Evolutionary conservation across 2,797 vertebrate species (phyloP).

Genomic region (Ciconia nigra): DNA sequence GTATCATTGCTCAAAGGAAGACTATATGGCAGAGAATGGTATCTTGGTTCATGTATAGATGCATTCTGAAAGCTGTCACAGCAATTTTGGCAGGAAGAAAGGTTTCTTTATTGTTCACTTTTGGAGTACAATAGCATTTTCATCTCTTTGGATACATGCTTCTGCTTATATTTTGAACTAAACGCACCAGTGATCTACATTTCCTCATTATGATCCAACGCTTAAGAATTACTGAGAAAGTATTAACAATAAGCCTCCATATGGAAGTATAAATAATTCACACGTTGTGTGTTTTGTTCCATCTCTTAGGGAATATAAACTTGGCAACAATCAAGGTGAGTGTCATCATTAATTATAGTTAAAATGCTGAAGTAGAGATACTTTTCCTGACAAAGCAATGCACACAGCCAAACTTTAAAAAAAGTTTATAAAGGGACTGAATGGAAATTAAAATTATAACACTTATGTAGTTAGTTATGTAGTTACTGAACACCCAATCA

Average conservation of each 20-base stretch:
- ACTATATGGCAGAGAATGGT: background rate
- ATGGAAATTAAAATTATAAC: slow-evolving; percentile 11
- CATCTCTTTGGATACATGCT: background rate
- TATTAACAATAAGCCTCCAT: slow-evolving; percentile 39
- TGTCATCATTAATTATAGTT: slow-evolving; percentile 6
- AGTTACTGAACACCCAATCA: background rate
- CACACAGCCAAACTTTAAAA: background rate
- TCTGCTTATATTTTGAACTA: slow-evolving; percentile 19
- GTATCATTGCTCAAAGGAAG: background rate
- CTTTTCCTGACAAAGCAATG: slow-evolving; percentile 18
- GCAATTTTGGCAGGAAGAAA: slow-evolving; percentile 16
- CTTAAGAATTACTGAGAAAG: slow-evolving; percentile 40
- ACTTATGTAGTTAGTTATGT: background rate
- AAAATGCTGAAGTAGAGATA: slow-evolving; percentile 14
- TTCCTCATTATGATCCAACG: slow-evolving; percentile 16
- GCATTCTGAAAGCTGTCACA: slow-evolving; percentile 35
- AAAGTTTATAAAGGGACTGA: background rate
- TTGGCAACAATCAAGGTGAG: slow-evolving; percentile 10
- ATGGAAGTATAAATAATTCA: slow-evolving; percentile 59
- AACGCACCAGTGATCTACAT: background rate
- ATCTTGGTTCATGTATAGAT: background rate
- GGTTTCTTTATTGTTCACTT: slow-evolving; percentile 8
- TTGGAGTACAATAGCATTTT: background rate
- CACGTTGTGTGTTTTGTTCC: background rate
- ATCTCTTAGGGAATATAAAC: slow-evolving; percentile 25